These are phyloP conservation scores for Morinoia aosen DNA, from an alignment of 2,888 invertebrate species.

Conservation along the genomic window DNA sequence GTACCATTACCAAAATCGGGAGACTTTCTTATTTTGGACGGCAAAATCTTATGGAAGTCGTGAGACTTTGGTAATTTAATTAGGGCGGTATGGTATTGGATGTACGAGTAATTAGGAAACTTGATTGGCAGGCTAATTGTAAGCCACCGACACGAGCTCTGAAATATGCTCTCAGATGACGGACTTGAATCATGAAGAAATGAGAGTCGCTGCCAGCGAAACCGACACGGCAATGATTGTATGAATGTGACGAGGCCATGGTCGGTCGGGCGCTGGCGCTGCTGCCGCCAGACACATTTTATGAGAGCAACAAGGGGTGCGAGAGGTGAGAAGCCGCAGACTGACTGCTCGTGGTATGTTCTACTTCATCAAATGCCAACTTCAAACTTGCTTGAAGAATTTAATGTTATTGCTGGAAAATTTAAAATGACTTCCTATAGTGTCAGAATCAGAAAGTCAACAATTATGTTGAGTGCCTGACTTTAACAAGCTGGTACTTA, in stretches of 20 bases:
- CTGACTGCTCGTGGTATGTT: neutral
- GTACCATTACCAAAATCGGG: slow-evolving; percentile 38
- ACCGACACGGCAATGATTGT: neutral
- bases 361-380: neutral
- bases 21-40: slow-evolving; percentile 52
- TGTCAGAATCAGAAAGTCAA: neutral
- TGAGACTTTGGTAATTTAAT: slow-evolving; percentile 51
- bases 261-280: neutral
- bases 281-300: neutral
- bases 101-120: slow-evolving; percentile 38
- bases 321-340: neutral
- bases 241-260: slow-evolving; percentile 17
- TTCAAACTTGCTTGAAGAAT: neutral
- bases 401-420: neutral
- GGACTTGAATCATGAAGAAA: slow-evolving; percentile 25
- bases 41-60: slow-evolving; percentile 52
- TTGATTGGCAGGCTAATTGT: slow-evolving; percentile 48
- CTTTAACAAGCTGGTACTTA: neutral
- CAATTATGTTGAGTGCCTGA: neutral
- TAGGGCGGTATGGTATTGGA: slow-evolving; percentile 47
- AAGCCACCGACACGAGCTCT: slow-evolving; percentile 32
- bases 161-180: slow-evolving; percentile 22
- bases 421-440: neutral
- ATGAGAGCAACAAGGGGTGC: neutral
- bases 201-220: slow-evolving; percentile 1